Evolutionary conservation across 2,888 invertebrate genomes (phyloP).

Genomic region (Eubasilissa splendida): DNA sequence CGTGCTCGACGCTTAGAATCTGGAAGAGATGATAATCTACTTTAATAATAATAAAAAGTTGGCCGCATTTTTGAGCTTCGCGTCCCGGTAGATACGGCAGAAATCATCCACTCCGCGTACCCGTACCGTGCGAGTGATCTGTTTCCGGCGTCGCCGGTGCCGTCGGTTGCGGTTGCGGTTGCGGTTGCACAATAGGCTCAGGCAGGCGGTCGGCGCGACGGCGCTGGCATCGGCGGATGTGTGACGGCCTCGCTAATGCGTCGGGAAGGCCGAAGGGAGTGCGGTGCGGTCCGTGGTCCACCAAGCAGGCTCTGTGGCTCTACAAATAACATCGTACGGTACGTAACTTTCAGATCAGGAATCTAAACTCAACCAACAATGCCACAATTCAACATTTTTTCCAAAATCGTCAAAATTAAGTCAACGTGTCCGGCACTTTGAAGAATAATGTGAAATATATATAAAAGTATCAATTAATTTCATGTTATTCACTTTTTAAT

Average conservation of each 20-base stretch:
- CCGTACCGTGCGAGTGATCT: neutral
- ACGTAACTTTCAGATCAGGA: no score
- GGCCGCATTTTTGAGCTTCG: constrained; percentile 15
- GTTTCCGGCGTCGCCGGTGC: constrained; percentile 6
- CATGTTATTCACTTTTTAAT: no score
- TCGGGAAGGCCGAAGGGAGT: constrained; percentile 33
- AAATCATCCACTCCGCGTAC: constrained; percentile 2
- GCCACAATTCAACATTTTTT: no score
- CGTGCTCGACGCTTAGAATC: no score
- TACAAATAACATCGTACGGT: no score
- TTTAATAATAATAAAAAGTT: neutral
- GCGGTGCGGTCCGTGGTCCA: neutral
- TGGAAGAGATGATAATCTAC: no score
- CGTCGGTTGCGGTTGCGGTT: neutral
- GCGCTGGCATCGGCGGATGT: constrained; percentile 12
- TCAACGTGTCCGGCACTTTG: no score
- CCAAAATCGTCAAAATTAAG: no score
- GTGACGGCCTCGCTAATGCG: constrained; percentile 16
- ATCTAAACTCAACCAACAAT: no score
- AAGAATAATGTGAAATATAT: no score
- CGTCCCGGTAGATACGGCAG: constrained; percentile 3
- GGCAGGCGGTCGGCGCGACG: neutral
- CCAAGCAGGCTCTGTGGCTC: neutral
- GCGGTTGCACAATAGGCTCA: constrained; percentile 23
- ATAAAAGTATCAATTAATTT: no score